Percentiles rank a stretch among this genome's conserved stretches.
These are phyloP conservation scores for Diarsia dahlii DNA, from an alignment of 2,888 invertebrate species.

Conservation along the genomic window DNA sequence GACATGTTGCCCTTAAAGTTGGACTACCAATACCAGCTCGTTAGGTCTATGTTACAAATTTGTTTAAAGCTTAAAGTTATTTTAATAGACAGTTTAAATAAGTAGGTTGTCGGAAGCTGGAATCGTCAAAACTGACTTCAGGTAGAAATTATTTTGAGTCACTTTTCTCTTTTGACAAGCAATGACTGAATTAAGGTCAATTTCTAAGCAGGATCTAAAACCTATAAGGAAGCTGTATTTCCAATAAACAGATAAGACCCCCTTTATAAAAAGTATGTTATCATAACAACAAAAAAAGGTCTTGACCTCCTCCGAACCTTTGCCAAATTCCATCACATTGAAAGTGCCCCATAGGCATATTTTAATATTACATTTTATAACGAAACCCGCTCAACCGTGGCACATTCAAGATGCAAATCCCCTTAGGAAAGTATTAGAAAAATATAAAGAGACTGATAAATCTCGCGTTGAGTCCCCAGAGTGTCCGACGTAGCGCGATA, in stretches of 20 bases:
- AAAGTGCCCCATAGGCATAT: conserved; percentile 63
- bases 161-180: neutral
- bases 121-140: neutral
- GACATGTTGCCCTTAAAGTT: conserved; percentile 75
- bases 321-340: conserved; percentile 55
- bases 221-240: neutral
- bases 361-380: conserved; percentile 79
- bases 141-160: neutral
- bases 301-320: conserved; percentile 53
- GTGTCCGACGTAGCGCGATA: conserved; percentile 86
- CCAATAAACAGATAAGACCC: conserved; percentile 19
- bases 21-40: conserved; percentile 59
- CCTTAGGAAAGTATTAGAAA: conserved; percentile 86
- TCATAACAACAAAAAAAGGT: conserved; percentile 56
- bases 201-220: conserved; percentile 1
- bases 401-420: conserved; percentile 83
- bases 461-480: conserved; percentile 78
- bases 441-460: conserved; percentile 80
- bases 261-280: conserved; percentile 39
- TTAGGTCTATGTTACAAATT: conserved; percentile 58
- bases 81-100: neutral
- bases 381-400: conserved; percentile 76
- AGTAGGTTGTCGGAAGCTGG: neutral
- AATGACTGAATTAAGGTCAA: neutral
- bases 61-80: conserved; percentile 42